Evolutionary conservation across 2,888 invertebrate species (phyloP).

Genomic region (Lysandra bellargus): DNA sequence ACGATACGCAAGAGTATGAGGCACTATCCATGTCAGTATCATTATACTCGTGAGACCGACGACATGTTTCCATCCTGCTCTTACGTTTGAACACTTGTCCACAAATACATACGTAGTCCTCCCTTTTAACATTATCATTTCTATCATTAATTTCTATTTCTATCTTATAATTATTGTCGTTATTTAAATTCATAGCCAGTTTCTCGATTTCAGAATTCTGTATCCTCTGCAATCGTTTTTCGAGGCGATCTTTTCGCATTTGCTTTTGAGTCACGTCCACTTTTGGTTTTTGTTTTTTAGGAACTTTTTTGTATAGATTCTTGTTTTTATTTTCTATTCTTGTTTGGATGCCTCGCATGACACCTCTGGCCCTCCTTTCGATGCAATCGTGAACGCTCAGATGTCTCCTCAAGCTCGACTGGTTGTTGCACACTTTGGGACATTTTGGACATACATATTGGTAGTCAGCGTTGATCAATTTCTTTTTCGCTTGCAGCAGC

Average conservation of each 20-base stretch:
- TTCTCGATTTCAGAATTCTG: constrained; percentile 37
- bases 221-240: constrained; percentile 50
- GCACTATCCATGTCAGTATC: constrained; percentile 51
- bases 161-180: constrained; percentile 34
- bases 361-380: constrained; percentile 57
- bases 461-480: background rate
- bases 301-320: constrained; percentile 37
- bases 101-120: constrained; percentile 68
- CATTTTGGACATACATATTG: constrained; percentile 50
- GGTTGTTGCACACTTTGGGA: constrained; percentile 50
- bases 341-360: constrained; percentile 55
- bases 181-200: constrained; percentile 35
- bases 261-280: constrained; percentile 36
- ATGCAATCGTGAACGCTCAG: constrained; percentile 59
- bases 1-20: constrained; percentile 57
- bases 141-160: constrained; percentile 33
- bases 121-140: constrained; percentile 45
- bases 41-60: constrained; percentile 54
- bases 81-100: constrained; percentile 61
- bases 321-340: constrained; percentile 51
- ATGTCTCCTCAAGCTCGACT: constrained; percentile 50
- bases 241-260: constrained; percentile 43
- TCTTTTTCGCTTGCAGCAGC: constrained; percentile 46
- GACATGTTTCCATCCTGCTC: constrained; percentile 68
- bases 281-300: constrained; percentile 41